Base-by-base conservation (phyloP, 2,113 vertebrate genomes). In the Gallinago paraguaiae region DNA sequence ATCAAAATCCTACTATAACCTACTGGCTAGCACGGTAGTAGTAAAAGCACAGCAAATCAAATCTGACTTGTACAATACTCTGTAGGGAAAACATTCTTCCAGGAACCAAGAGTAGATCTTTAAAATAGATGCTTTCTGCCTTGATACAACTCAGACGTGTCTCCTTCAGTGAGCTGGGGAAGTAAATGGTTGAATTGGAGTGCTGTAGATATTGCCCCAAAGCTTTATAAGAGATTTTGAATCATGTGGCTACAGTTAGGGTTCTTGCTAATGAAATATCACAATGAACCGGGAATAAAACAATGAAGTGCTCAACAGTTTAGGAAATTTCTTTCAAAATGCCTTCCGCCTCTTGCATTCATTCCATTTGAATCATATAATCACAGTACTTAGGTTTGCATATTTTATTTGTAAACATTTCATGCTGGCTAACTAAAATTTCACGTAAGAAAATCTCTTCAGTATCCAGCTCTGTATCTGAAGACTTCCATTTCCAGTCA, bases 381-480 rank as follows among this genome's bases (percentile, higher is more conserved):
- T 51, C 30, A 54, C 13, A 17, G 7, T 41, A 51, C 22, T 74
- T 28, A 65, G 31, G 45, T 24, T 10, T 51, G 37, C 31, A 19
- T 70, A 77, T 70, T 93, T 86, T 76, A 48, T 53, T 78, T 82
- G 33, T 35, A 79, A 79, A 17, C 17, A 84, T 87, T 90, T 93
- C 48, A 50, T 63, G 50, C 25, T 28, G 2, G 11, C 18, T 86
- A 59, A 30, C 43, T 81, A 70, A 85, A 92, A 89, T 65, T 72
- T 87, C 24, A 72, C 48, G 51, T 39, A n/a, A 72, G 46, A 45
- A 60, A 74, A 79, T 30, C 45, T 56, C 50, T 84, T 93, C 13
- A 33, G 48, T 51, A 75, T 41, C 68, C 39, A 60, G 23, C 54
- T 53, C 28, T 81, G 50, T 90, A 64, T 57, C 45, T 18, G 65